Evolutionary conservation across 2,888 invertebrate genomes (phyloP).

Genomic region (Clitarchus hookeri): DNA sequence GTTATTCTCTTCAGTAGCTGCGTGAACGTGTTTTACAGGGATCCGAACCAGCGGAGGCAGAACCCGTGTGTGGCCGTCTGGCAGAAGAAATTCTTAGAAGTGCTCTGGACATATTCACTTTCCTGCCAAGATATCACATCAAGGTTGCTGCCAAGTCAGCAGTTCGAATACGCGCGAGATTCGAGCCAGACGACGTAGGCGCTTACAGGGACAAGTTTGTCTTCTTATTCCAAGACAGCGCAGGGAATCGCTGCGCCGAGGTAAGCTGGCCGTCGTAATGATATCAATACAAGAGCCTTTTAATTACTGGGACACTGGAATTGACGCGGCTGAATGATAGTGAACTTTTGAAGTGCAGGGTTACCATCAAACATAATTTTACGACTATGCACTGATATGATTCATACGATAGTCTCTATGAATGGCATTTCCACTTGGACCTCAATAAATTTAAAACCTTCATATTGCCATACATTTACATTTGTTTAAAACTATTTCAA

Average conservation of each 20-base stretch:
- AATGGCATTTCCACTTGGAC: too few species aligned
- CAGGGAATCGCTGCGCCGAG: neutral
- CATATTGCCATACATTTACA: too few species aligned
- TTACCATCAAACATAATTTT: too few species aligned
- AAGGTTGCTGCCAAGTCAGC: neutral
- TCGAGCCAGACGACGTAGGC: slow-evolving; percentile 18
- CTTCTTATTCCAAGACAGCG: slow-evolving; percentile 17
- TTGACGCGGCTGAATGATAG: too few species aligned
- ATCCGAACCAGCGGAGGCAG: neutral
- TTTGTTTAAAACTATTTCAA: too few species aligned
- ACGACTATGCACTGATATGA: too few species aligned
- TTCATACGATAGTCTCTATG: too few species aligned
- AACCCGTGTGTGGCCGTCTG: neutral
- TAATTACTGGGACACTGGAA: too few species aligned
- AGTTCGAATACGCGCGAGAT: neutral
- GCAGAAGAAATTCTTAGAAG: slow-evolving; percentile 24
- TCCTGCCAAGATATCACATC: slow-evolving; percentile 24
- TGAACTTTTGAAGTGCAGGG: too few species aligned
- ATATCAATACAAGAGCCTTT: too few species aligned
- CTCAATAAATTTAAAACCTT: too few species aligned
- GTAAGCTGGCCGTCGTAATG: neutral
- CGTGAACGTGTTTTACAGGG: neutral
- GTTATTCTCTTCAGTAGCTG: too few species aligned
- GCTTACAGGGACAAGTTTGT: slow-evolving; percentile 8
- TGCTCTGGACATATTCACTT: neutral